Percentiles rank a stretch among this genome's conserved stretches.
Evolutionary conservation across 2,888 invertebrate genomes (phyloP).

Genomic region (Acheta domesticus): DNA sequence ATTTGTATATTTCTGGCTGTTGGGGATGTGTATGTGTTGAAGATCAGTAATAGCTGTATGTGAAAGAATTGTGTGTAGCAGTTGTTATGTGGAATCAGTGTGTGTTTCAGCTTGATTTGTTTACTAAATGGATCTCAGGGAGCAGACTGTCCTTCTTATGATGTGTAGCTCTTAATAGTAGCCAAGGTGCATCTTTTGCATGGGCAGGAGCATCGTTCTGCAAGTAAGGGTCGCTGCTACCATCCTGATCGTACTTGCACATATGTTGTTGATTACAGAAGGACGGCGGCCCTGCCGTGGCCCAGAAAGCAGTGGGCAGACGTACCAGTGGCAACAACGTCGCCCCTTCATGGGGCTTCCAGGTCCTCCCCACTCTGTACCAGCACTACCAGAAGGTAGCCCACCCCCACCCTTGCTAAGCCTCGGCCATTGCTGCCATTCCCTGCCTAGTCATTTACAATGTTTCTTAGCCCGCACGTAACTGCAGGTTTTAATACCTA

Average conservation of each 20-base stretch:
- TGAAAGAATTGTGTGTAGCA: neutral
- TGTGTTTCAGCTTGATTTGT: neutral
- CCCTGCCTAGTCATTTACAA: neutral
- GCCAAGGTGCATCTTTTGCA: neutral
- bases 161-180: neutral
- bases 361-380: constrained; percentile 79
- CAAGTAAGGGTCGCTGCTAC: neutral
- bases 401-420: constrained; percentile 18
- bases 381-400: constrained; percentile 78
- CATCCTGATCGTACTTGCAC: neutral
- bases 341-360: constrained; percentile 74
- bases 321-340: constrained; percentile 31
- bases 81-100: neutral
- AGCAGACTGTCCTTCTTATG: neutral
- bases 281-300: constrained; percentile 43
- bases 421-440: neutral
- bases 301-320: constrained; percentile 47
- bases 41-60: neutral
- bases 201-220: neutral
- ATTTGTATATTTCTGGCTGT: neutral
- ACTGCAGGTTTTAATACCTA: neutral
- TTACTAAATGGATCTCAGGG: neutral
- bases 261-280: constrained; percentile 45
- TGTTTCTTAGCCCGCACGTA: neutral
- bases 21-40: neutral